phyloP scores from a whole-genome alignment of 2,888 invertebrate genomes.

The Mimas tiliae region DNA sequence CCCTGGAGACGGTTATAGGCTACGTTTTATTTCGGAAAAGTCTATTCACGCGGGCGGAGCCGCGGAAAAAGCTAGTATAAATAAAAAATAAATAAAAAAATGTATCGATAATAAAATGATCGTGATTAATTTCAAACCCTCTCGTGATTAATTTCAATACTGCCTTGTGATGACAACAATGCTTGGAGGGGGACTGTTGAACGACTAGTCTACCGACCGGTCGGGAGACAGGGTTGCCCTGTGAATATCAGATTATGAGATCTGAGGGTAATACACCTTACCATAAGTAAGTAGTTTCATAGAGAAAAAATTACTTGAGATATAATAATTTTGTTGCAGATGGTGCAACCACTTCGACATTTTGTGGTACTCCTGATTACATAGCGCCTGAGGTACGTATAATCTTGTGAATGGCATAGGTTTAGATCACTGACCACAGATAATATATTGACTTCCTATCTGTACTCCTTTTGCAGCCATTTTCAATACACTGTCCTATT shows the following conservation, averaged over 20 bases:
- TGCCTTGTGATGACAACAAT: slow-evolving; percentile 33
- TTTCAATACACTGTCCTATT: too few relatives aligned
- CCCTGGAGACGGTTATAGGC: too few relatives aligned
- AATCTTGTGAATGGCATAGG: too few relatives aligned
- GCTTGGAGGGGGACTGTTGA: slow-evolving; percentile 41
- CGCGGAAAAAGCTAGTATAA: too few relatives aligned
- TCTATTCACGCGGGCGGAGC: too few relatives aligned
- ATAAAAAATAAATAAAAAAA: too few relatives aligned
- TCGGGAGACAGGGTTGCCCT: slow-evolving; percentile 40
- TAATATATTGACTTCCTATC: too few relatives aligned
- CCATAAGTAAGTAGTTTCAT: neutral
- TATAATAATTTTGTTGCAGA: slow-evolving; percentile 73
- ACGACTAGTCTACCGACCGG: slow-evolving; percentile 18
- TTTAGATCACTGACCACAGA: too few relatives aligned
- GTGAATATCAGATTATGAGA: slow-evolving; percentile 47
- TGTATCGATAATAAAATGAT: too few relatives aligned
- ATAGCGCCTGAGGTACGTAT: slow-evolving; percentile 95
- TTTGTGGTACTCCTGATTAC: slow-evolving; percentile 99
- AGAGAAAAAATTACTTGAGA: neutral
- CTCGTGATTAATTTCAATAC: neutral
- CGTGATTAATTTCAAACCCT: too few relatives aligned
- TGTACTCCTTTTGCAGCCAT: too few relatives aligned
- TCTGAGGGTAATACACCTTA: slow-evolving; percentile 35
- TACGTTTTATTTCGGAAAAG: too few relatives aligned
- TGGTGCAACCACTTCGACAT: slow-evolving; percentile 96